Base-by-base conservation (phyloP, 2,888 invertebrate genomes). In the Fragum sueziense region DNA sequence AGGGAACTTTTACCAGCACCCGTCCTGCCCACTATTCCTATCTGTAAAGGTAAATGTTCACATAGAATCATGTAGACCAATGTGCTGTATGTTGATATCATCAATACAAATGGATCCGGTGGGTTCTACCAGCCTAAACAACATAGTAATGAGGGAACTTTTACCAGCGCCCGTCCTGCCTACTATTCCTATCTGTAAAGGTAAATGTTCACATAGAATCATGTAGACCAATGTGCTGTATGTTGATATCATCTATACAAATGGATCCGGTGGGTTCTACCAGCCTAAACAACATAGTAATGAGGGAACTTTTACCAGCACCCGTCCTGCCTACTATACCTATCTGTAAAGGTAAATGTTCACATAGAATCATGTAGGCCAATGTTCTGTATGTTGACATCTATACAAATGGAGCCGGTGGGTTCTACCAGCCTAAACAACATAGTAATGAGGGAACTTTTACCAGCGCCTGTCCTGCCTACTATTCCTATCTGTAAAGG, bases 51-150 rank as follows among this genome's bases (percentile, higher is more conserved):
- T n/a, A n/a, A n/a, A n/a, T n/a, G n/a, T n/a, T n/a, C n/a, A n/a
- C n/a, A n/a, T n/a, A n/a, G n/a, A n/a, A n/a, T 97, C 96, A 92
- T 96, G 94, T 3, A 97, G 94, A 0, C 97, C 97, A 80, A 98
- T 92, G 22, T 88, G 76, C 47, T 86, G 85, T 51, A 93, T 93
- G 81, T 94, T 90, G 2, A 96, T 94, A 57, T n/a, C 57, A 93
- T 99, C 99, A 86, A 99, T 97, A 72, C 95, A 91, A 54, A 99
- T 96, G 31, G 95, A 94, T 0, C 98, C 98, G 73, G 96, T 95
- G 31, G 96, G 95, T 82, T 96, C 96, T 9, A 96, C 96, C 81
- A 99, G 92, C 76, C 98, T 96, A 93, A 97, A 97, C 72, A 97
- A 93, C 0, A 96, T 96, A 0, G 96, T 95, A 81, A 96, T 95